A percentile compares a stretch with the other conserved stretches of the same genome.
phyloP scores from a whole-genome alignment of 2,797 vertebrate genomes.

The Xiphophorus birchmanni region DNA sequence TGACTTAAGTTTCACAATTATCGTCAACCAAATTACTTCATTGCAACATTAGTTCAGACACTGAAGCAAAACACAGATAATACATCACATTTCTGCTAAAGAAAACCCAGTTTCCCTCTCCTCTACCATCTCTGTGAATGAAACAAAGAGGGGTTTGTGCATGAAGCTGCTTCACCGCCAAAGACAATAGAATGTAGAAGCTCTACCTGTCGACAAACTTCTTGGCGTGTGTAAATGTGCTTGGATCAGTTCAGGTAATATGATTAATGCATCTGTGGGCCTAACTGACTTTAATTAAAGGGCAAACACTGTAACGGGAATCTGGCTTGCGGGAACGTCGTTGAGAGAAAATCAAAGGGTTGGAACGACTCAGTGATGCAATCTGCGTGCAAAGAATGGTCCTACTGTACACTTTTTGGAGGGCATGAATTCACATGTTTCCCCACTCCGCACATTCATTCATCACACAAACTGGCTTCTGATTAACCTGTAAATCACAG shows the following conservation, averaged over 20 bases:
- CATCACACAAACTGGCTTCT: constrained; percentile 16
- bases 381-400: constrained; percentile 59
- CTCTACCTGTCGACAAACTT: constrained; percentile 75
- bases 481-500: constrained; percentile 34
- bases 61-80: constrained; percentile 63
- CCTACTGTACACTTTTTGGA: constrained; percentile 56
- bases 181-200: constrained; percentile 70
- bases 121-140: constrained; percentile 43
- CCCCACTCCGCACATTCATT: constrained; percentile 19
- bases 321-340: constrained; percentile 57
- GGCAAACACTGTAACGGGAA: constrained; percentile 42
- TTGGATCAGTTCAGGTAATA: constrained; percentile 45
- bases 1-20: neutral
- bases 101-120: constrained; percentile 56
- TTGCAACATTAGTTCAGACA: constrained; percentile 25
- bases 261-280: constrained; percentile 59
- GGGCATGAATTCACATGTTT: constrained; percentile 63
- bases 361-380: constrained; percentile 47
- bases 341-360: constrained; percentile 51
- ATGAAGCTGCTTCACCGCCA: constrained; percentile 54
- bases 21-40: constrained; percentile 24
- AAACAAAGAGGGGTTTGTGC: constrained; percentile 76
- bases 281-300: constrained; percentile 68
- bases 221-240: constrained; percentile 54
- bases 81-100: constrained; percentile 45